A percentile compares a stretch with the other conserved stretches of the same genome.
Conservation (phyloP, 1,140 invertebrate species). For the Trissolcus basalis region DNA sequence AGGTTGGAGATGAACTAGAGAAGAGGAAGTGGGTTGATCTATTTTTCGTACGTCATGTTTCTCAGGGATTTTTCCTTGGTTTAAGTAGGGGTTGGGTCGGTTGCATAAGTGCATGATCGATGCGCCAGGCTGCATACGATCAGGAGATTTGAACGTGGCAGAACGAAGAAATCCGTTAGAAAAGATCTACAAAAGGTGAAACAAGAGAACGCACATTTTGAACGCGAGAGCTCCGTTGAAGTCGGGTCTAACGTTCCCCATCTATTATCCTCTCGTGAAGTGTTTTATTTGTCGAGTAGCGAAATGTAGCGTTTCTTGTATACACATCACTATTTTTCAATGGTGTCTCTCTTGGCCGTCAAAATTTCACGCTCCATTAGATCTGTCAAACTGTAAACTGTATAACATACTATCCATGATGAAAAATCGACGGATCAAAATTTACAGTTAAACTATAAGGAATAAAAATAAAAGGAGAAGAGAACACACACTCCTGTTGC, state of each 20-base stretch:
- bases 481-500: too few relatives aligned
- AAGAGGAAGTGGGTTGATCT: too few relatives aligned
- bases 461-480: too few relatives aligned
- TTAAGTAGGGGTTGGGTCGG: constrained; percentile 5
- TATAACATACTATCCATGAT: too few relatives aligned
- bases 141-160: constrained; percentile 43
- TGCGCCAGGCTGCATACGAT: constrained; percentile 48
- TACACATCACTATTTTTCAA: not conserved
- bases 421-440: too few relatives aligned
- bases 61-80: too few relatives aligned
- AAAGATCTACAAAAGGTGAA: constrained; percentile 43
- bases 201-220: constrained; percentile 41
- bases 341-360: too few relatives aligned
- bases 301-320: not conserved
- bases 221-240: not conserved
- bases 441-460: too few relatives aligned
- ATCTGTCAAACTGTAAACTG: too few relatives aligned
- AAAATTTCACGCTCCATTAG: too few relatives aligned
- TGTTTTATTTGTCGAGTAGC: constrained; percentile 9
- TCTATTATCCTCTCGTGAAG: constrained; percentile 5
- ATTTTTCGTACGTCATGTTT: too few relatives aligned
- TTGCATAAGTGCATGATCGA: constrained; percentile 50
- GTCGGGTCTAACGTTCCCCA: constrained; percentile 24
- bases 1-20: too few relatives aligned
- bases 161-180: constrained; percentile 41